Percentiles rank a stretch among this genome's conserved stretches.
These are phyloP conservation scores for Datnioides undecimradiatus DNA, from an alignment of 2,113 vertebrate species.

Conservation along the genomic window DNA sequence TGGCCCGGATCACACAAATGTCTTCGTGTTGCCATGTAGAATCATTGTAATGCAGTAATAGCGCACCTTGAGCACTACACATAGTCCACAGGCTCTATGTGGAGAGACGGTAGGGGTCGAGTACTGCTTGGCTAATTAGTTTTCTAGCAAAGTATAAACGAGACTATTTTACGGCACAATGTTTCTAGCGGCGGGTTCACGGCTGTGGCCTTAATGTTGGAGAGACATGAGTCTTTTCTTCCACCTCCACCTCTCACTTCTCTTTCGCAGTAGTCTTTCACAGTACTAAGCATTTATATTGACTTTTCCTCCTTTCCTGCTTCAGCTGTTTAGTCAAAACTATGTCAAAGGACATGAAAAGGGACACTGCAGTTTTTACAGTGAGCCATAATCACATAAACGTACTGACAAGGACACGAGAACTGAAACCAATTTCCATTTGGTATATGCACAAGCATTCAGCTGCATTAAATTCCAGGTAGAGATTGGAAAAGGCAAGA, in stretches of 20 bases:
- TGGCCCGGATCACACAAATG: constrained; percentile 25
- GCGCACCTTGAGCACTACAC: constrained; percentile 27
- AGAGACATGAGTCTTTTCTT: constrained; percentile 51
- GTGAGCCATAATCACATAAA: constrained; percentile 32
- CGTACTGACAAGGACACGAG: constrained; percentile 49
- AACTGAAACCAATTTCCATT: constrained; percentile 30
- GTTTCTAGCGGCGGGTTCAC: constrained; percentile 40
- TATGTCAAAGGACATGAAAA: constrained; percentile 35
- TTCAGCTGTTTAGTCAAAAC: constrained; percentile 23
- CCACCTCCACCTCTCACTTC: constrained; percentile 20
- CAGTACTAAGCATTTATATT: constrained; percentile 17
- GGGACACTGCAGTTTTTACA: constrained; percentile 3
- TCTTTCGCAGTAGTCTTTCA: constrained; percentile 38
- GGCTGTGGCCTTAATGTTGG: constrained; percentile 41
- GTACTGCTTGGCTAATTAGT: constrained; percentile 68
- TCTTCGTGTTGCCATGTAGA: constrained; percentile 13
- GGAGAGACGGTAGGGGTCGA: constrained; percentile 37
- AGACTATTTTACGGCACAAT: constrained; percentile 49
- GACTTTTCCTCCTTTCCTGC: constrained; percentile 35
- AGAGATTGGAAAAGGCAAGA: constrained; percentile 16
- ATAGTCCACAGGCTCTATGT: constrained; percentile 4
- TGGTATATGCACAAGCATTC: not conserved
- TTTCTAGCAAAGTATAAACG: constrained; percentile 58
- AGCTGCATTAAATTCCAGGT: constrained; percentile 16
- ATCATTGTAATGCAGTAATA: constrained; percentile 17